These are phyloP conservation scores for Gymnothorax javanicus DNA, from an alignment of 2,797 vertebrate genomes.

Conservation along the genomic window DNA sequence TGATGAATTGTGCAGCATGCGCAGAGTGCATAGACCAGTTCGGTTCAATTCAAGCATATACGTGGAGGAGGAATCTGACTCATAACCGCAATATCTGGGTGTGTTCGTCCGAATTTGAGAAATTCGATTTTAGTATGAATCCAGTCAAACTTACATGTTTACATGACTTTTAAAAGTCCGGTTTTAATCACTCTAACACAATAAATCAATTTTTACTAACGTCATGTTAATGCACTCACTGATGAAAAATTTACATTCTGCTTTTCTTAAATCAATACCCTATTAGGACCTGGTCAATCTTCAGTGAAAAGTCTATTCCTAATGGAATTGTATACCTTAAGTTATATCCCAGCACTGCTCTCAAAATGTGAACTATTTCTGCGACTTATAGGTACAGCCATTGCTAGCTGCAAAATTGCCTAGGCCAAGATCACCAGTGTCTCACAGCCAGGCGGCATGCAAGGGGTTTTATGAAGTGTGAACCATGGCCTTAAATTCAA, in stretches of 20 bases:
- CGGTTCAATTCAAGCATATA: too few relatives aligned
- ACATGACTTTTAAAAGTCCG: too few relatives aligned
- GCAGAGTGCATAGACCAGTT: too few relatives aligned
- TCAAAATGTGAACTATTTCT: conserved; percentile 31
- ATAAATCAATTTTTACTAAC: too few relatives aligned
- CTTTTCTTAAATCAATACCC: conserved; percentile 68
- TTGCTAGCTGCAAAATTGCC: neutral
- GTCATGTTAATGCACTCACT: too few relatives aligned
- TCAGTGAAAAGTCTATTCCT: conserved; percentile 70
- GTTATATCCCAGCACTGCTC: conserved; percentile 39
- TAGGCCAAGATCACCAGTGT: conserved; percentile 25
- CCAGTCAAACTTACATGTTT: too few relatives aligned
- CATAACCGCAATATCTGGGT: too few relatives aligned
- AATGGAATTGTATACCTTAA: conserved; percentile 43
- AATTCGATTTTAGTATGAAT: too few relatives aligned
- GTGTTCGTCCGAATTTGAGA: too few relatives aligned
- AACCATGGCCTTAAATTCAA: conserved; percentile 38
- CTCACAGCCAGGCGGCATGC: conserved; percentile 44
- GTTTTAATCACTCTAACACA: too few relatives aligned
- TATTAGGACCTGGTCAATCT: conserved; percentile 72
- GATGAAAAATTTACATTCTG: conserved; percentile 64
- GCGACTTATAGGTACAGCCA: conserved; percentile 5
- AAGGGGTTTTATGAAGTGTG: conserved; percentile 50
- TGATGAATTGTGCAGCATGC: too few relatives aligned
- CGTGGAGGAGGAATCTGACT: too few relatives aligned